Evolutionary conservation across 2,113 vertebrate genomes (phyloP).

Genomic region (Speoplatyrhinus poulsoni): DNA sequence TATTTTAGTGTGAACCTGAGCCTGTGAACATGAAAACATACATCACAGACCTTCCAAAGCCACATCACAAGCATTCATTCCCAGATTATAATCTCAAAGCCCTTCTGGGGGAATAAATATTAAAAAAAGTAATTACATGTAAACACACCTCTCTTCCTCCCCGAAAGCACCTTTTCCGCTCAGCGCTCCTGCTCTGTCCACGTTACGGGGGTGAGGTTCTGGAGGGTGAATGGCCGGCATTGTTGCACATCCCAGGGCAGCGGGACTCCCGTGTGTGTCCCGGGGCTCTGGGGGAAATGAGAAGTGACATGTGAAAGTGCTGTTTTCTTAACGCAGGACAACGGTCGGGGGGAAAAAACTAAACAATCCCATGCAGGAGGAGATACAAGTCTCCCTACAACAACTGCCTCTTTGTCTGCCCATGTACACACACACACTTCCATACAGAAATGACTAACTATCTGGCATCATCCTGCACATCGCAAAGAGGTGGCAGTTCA

Average conservation of each 20-base stretch:
- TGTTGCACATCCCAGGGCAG: constrained; percentile 41
- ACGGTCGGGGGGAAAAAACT: constrained; percentile 54
- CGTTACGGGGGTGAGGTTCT: constrained; percentile 16
- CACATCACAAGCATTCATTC: constrained; percentile 56
- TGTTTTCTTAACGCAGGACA: constrained; percentile 68
- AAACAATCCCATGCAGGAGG: constrained; percentile 60
- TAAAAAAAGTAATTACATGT: constrained; percentile 52
- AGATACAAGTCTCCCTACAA: constrained; percentile 38
- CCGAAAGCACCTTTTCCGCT: constrained; percentile 31
- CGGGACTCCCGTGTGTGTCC: constrained; percentile 22
- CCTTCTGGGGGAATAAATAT: constrained; percentile 14
- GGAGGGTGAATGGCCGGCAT: constrained; percentile 56
- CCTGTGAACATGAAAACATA: constrained; percentile 48
- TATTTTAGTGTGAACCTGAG: not conserved
- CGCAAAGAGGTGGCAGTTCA: constrained; percentile 45
- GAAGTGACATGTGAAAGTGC: constrained; percentile 75
- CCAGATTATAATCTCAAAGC: constrained; percentile 57
- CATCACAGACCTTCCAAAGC: constrained; percentile 48
- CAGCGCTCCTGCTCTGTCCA: not conserved
- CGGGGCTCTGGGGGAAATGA: constrained; percentile 62
- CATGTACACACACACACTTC: constrained; percentile 13
- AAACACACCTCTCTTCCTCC: constrained; percentile 4
- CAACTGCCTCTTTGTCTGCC: constrained; percentile 60
- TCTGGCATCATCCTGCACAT: constrained; percentile 45
- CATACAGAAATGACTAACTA: constrained; percentile 39